Evolutionary conservation across 2,888 invertebrate genomes (phyloP).

Genomic region (Cataglyphis rosenhaueri): DNA sequence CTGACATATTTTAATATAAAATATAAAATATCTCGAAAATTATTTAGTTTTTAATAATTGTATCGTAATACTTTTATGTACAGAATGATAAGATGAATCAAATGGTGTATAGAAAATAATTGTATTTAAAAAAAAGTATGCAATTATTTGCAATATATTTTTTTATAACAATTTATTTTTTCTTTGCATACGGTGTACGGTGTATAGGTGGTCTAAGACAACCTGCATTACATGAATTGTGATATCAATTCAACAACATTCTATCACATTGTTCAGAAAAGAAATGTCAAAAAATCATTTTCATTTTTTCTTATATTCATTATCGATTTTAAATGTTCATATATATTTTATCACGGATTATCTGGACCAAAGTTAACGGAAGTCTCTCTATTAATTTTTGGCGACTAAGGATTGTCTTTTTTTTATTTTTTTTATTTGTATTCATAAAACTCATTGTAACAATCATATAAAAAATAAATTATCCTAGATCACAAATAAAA

Average conservation of each 20-base stretch:
- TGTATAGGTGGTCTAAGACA: too few relatives aligned
- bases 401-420: too few relatives aligned
- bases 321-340: background rate
- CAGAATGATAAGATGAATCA: too few relatives aligned
- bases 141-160: too few relatives aligned
- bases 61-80: too few relatives aligned
- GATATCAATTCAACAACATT: background rate
- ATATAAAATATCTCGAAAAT: too few relatives aligned
- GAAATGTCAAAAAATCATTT: background rate
- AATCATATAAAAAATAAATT: slow-evolving; percentile 37
- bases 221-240: background rate
- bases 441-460: background rate
- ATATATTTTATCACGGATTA: background rate
- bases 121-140: too few relatives aligned
- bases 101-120: too few relatives aligned
- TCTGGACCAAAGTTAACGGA: background rate
- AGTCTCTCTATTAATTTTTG: background rate
- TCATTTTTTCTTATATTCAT: background rate
- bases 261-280: background rate
- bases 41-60: too few relatives aligned
- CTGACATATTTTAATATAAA: too few relatives aligned
- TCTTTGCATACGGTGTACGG: too few relatives aligned
- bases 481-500: slow-evolving; percentile 41
- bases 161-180: too few relatives aligned
- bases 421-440: background rate